phyloP scores from a whole-genome alignment of 2,797 vertebrate species.

The Sebastes nivosus region DNA sequence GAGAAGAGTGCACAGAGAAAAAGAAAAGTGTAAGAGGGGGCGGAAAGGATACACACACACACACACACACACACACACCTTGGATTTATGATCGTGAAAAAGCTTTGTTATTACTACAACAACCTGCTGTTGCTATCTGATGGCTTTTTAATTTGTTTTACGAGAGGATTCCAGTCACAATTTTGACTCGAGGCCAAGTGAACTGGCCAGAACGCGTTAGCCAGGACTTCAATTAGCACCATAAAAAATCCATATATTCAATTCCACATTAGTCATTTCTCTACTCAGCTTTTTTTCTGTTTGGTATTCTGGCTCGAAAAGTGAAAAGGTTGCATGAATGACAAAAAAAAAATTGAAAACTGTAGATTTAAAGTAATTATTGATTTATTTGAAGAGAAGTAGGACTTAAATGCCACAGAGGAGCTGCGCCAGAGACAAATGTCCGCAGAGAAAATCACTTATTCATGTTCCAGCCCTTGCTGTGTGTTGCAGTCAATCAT shows the following conservation, averaged over 20 bases:
- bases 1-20: not conserved
- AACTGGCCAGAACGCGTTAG: conserved; percentile 38
- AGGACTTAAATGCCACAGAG: conserved; percentile 71
- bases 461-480: conserved; percentile 64
- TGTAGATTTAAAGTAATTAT: conserved; percentile 73
- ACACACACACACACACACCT: not conserved
- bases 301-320: conserved; percentile 48
- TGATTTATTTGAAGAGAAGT: conserved; percentile 71
- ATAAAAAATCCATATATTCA: conserved; percentile 71
- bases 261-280: conserved; percentile 73
- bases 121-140: conserved; percentile 55
- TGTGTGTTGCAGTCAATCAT: conserved; percentile 63
- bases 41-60: not conserved
- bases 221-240: conserved; percentile 45
- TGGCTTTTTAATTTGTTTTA: conserved; percentile 69
- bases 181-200: conserved; percentile 48
- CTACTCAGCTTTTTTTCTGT: conserved; percentile 12
- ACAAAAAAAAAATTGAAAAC: conserved; percentile 40
- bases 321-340: conserved; percentile 62
- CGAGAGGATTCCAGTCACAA: conserved; percentile 43
- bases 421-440: conserved; percentile 62
- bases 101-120: conserved; percentile 51
- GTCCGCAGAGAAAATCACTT: conserved; percentile 60
- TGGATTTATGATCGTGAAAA: conserved; percentile 2
- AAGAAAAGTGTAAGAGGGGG: not conserved